Evolutionary conservation across 2,113 vertebrate genomes (phyloP), one percentile per base, ranked within the genome.

Genomic region (Pseudopipra pipra): DNA sequence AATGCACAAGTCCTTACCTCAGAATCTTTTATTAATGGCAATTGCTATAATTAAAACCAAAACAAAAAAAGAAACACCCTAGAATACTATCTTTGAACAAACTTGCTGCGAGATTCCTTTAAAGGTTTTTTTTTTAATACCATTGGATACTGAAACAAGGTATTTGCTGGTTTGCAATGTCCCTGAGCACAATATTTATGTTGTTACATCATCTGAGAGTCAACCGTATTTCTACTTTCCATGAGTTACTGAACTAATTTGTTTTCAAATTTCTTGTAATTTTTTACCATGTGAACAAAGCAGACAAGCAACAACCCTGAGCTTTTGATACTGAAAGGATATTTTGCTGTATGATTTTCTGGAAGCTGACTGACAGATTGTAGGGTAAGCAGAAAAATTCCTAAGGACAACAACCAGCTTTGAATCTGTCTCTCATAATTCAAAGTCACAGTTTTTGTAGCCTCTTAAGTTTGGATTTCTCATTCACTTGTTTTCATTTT

Each of bases 1-100:
- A 98, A 98, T 98, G 97, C 94, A 51, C 96, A 96, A 97, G 96
- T 95, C 97, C 96, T 97, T 98, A 97, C 95, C 97, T 98, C 97
- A 98, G 97, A 97, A 97, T 94, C 92, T 96, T 97, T 98, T 97
- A 98, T 98, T 96, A 97, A 75, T 63, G 58, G 95, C 96, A 94
- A 96, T 83, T 92, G 93, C 97, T 98, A 98, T 97, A 98, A 98
- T 98, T 98, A 98, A 96, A 96, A 94, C 35, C 37, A 59, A 91
- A 96, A 94, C 7, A 17, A 93, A 91, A 97, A 93, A 96, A 97
- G 78, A 94, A 97, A 95, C 85, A 76, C 20, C 39, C 74, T n/a
- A 88, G 85, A 91, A 88, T 86, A 78, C 65, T 97, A 85, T 95
- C 84, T 95, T 96, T 88, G 90, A 97, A 85, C 31, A 90, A 96